Conservation (phyloP, 2,113 vertebrate species). For the Vulpes vulpes region DNA sequence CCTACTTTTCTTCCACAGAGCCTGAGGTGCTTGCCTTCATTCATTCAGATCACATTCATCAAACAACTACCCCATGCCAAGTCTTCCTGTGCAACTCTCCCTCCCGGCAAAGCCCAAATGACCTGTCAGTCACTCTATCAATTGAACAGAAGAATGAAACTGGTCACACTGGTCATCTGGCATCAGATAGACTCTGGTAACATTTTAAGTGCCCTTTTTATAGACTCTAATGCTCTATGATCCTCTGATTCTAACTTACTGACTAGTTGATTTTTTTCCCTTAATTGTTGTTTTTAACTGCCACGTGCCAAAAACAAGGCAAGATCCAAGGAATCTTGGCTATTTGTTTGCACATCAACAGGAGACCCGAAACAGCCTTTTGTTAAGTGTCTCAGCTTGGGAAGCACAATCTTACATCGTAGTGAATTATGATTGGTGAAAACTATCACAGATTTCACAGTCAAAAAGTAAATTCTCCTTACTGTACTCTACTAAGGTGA, state of each 20-base stretch:
- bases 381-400: conserved; percentile 35
- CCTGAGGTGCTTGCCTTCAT: conserved; percentile 55
- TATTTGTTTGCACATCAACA: background rate
- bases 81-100: conserved; percentile 26
- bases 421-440: background rate
- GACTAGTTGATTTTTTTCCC: conserved; percentile 17
- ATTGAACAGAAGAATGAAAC: conserved; percentile 58
- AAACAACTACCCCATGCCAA: background rate
- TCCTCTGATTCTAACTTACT: conserved; percentile 33
- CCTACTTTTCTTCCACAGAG: background rate
- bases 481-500: background rate
- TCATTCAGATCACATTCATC: conserved; percentile 68
- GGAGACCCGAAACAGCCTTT: background rate
- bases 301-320: background rate
- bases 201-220: conserved; percentile 60
- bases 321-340: conserved; percentile 19
- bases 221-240: background rate
- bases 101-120: conserved; percentile 68
- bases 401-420: background rate
- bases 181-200: background rate
- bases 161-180: background rate
- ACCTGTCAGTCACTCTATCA: conserved; percentile 67
- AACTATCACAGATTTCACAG: background rate
- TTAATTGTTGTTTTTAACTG: conserved; percentile 40
- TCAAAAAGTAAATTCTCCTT: conserved; percentile 28